A percentile compares a stretch with the other conserved stretches of the same genome.
These are phyloP conservation scores for Nephila pilipes DNA, from an alignment of 1,140 invertebrate genomes.

Conservation along the genomic window DNA sequence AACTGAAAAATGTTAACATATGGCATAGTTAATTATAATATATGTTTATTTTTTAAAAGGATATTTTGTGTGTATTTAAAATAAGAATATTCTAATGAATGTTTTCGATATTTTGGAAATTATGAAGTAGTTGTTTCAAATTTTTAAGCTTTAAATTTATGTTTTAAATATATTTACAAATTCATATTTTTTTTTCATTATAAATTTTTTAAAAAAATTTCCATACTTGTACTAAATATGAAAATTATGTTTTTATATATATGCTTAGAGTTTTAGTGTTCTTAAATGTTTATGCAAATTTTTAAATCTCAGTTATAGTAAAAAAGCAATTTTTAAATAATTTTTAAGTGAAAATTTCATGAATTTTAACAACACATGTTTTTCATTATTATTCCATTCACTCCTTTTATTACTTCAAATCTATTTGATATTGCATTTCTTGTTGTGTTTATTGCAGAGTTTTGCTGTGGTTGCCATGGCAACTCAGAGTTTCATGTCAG, in stretches of 20 bases:
- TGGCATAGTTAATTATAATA: too few species aligned
- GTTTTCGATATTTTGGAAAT: too few species aligned
- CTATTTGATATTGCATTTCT: constrained; percentile 25
- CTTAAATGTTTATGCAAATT: neutral
- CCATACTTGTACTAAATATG: neutral
- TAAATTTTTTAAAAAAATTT: too few species aligned
- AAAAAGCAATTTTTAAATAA: neutral
- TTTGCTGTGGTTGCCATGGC: constrained; percentile 80
- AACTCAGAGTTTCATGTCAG: constrained; percentile 82
- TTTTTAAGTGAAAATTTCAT: neutral
- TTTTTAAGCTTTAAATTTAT: too few species aligned
- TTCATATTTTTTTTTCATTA: neutral
- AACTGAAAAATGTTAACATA: too few species aligned
- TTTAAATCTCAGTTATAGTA: neutral
- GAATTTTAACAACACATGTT: neutral
- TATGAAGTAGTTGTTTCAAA: too few species aligned
- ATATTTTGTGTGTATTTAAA: too few species aligned
- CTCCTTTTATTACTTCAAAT: neutral
- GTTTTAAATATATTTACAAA: too few species aligned
- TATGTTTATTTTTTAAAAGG: too few species aligned
- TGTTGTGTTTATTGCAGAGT: constrained; percentile 74
- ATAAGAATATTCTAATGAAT: too few species aligned
- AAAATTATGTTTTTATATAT: too few species aligned
- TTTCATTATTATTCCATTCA: neutral
- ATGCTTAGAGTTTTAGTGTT: too few species aligned